phyloP scores from a whole-genome alignment of 2,113 vertebrate genomes.

The Hippocampus zosterae region DNA sequence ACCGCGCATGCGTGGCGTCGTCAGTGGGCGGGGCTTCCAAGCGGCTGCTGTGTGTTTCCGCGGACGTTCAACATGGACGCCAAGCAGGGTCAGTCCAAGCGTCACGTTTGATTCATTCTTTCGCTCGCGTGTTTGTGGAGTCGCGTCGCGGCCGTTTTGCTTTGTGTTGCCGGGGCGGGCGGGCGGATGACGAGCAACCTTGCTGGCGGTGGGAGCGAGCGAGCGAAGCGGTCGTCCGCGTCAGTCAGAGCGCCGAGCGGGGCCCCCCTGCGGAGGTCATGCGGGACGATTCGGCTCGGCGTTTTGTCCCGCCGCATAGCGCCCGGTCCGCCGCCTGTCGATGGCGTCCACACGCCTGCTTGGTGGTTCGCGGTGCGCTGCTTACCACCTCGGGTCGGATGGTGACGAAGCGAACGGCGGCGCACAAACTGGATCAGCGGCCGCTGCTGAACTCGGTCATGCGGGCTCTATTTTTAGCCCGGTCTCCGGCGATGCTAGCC shows the following conservation, averaged over 20 bases:
- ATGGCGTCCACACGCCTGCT: no score
- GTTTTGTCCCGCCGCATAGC: neutral
- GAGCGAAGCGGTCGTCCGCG: neutral
- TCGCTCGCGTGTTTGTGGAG: neutral
- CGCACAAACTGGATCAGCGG: constrained; percentile 43
- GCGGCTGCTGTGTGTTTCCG: constrained; percentile 46
- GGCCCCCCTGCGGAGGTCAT: constrained; percentile 45
- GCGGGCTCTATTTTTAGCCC: constrained; percentile 84
- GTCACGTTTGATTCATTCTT: constrained; percentile 34
- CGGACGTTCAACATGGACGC: constrained; percentile 84
- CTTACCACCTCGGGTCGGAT: no score
- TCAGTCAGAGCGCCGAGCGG: neutral
- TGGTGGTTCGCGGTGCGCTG: neutral
- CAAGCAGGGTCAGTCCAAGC: constrained; percentile 78
- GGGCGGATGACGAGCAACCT: neutral
- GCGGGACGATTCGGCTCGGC: constrained; percentile 26
- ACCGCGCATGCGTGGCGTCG: constrained; percentile 36
- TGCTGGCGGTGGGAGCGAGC: neutral
- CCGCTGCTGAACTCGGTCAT: constrained; percentile 39
- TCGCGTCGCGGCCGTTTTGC: neutral
- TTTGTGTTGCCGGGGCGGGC: neutral
- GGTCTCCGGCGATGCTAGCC: constrained; percentile 62
- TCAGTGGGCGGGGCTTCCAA: constrained; percentile 16
- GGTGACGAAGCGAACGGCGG: neutral
- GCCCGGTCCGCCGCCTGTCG: neutral